Evolutionary conservation across 2,113 vertebrate genomes (phyloP).

Genomic region (Plotosus lineatus): DNA sequence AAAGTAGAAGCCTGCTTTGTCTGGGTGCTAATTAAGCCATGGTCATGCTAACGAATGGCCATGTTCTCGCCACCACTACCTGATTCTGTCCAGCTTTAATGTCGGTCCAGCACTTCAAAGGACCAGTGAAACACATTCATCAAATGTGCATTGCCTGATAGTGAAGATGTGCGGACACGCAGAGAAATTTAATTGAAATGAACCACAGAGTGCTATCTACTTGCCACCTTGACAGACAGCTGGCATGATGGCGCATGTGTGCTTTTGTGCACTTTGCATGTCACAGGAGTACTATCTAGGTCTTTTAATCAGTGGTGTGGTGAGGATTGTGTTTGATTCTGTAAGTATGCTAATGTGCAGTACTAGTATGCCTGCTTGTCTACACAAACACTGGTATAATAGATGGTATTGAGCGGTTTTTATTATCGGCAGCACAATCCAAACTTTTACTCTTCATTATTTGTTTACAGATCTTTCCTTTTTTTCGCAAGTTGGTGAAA

Average conservation of each 20-base stretch:
- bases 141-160: conserved; percentile 43
- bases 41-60: conserved; percentile 31
- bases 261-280: background rate
- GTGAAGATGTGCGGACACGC: conserved; percentile 56
- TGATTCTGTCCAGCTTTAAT: conserved; percentile 44
- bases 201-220: conserved; percentile 40
- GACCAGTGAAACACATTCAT: conserved; percentile 21
- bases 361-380: background rate
- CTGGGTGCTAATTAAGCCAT: conserved; percentile 33
- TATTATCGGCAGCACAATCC: background rate
- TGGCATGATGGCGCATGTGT: conserved; percentile 6
- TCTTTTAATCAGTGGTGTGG: too few relatives aligned
- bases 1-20: conserved; percentile 26
- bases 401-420: background rate
- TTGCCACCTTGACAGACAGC: background rate
- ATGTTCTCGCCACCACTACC: background rate
- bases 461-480: conserved; percentile 1
- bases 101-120: conserved; percentile 46
- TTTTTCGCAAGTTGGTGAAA: conserved; percentile 30
- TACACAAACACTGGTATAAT: background rate
- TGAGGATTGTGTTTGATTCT: background rate
- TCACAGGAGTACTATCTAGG: background rate
- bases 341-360: background rate
- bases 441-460: background rate
- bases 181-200: conserved; percentile 63